Percentiles rank a stretch among this genome's conserved stretches.
These are phyloP conservation scores for Phasia obesa DNA, from an alignment of 2,888 invertebrate species.

Conservation along the genomic window DNA sequence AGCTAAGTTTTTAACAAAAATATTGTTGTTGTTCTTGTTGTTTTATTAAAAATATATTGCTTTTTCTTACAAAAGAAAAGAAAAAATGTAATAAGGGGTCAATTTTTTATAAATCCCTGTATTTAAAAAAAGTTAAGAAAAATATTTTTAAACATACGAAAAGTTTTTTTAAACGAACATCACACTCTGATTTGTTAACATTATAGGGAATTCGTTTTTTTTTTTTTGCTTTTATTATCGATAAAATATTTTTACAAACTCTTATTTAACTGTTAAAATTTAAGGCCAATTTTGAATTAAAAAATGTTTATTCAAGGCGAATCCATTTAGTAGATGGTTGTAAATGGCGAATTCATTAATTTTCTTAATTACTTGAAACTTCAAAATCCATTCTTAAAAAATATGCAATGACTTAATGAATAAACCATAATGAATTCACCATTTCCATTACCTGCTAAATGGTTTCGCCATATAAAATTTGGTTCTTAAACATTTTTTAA, in stretches of 20 bases:
- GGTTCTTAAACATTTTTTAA: no score
- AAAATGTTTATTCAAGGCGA: no score
- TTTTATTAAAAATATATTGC: conserved; percentile 63
- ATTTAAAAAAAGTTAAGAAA: not conserved
- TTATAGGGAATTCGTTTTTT: not conserved
- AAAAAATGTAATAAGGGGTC: not conserved
- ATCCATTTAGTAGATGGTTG: no score
- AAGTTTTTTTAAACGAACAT: not conserved
- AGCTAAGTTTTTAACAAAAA: conserved; percentile 59
- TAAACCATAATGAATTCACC: no score
- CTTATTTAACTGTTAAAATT: not conserved
- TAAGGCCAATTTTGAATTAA: no score
- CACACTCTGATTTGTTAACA: not conserved
- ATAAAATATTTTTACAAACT: not conserved
- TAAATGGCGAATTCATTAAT: no score
- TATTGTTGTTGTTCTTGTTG: conserved; percentile 18
- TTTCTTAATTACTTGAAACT: no score
- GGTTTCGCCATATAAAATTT: no score
- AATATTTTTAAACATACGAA: not conserved
- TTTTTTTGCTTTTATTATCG: not conserved
- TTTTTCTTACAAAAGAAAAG: conserved; percentile 42
- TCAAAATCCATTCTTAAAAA: no score
- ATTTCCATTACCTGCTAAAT: no score
- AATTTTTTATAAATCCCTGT: not conserved
- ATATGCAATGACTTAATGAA: no score